Evolutionary conservation across 2,797 vertebrate genomes (phyloP).

Genomic region (Brotogeris chrysoptera): DNA sequence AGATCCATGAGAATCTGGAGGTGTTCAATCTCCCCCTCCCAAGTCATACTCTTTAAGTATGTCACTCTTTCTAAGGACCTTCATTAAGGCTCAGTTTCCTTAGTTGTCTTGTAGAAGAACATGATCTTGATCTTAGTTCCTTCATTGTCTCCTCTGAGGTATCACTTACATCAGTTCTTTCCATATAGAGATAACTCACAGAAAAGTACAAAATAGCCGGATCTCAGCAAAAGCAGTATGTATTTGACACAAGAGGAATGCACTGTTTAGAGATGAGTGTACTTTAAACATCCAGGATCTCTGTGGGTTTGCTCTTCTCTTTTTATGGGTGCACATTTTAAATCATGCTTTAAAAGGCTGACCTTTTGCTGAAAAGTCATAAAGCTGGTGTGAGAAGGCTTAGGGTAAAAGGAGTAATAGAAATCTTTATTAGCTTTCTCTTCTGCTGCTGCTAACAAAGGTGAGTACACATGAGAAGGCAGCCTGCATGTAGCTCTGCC

Average conservation of each 20-base stretch:
- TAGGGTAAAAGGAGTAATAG: background rate
- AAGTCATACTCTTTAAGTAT: background rate
- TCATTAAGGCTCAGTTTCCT: background rate
- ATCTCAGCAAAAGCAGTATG: background rate
- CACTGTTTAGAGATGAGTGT: background rate
- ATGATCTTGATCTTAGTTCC: background rate
- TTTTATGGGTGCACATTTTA: background rate
- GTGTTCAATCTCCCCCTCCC: background rate
- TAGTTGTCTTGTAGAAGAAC: background rate
- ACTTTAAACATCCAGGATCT: slow-evolving; percentile 15
- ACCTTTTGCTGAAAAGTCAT: background rate
- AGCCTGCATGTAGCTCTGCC: background rate
- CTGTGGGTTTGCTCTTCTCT: slow-evolving; percentile 6
- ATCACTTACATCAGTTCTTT: background rate
- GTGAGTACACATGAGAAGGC: background rate
- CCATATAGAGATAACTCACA: background rate
- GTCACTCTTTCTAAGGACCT: background rate
- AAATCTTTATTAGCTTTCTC: background rate
- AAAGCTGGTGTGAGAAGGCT: background rate
- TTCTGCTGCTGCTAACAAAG: background rate
- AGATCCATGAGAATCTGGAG: background rate
- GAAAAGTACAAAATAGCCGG: background rate
- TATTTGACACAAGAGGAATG: background rate
- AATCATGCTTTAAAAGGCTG: background rate
- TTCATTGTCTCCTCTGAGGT: background rate